A percentile compares a stretch with the other conserved stretches of the same genome.
phyloP scores from a whole-genome alignment of 1,140 invertebrate species.

The Amphibalanus amphitrite region DNA sequence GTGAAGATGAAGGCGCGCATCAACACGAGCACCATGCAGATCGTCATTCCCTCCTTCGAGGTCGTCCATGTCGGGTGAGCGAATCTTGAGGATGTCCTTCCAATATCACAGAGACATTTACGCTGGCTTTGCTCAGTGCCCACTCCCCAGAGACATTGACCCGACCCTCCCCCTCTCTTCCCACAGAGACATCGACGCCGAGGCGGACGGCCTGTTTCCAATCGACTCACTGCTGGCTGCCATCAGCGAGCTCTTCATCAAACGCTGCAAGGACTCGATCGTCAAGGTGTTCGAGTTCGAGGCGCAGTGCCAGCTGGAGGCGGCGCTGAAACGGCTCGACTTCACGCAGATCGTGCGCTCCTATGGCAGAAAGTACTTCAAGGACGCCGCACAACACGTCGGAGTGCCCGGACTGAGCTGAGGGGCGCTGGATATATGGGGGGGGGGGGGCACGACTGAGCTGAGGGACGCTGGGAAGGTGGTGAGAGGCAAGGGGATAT shows the following conservation, averaged over 20 bases:
- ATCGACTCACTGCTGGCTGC: background rate
- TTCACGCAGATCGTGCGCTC: constrained; percentile 1
- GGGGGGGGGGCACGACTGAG: too few species aligned
- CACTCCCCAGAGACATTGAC: too few species aligned
- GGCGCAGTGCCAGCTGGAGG: constrained; percentile 1
- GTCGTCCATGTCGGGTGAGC: constrained; percentile 1
- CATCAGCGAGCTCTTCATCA: background rate
- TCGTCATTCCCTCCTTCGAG: background rate
- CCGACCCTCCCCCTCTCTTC: background rate
- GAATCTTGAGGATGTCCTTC: too few species aligned
- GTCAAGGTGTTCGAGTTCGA: constrained; percentile 4
- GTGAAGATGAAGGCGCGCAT: constrained; percentile 5
- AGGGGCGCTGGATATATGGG: too few species aligned
- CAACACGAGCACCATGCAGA: background rate
- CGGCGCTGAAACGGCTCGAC: constrained; percentile 4
- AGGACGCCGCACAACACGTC: background rate
- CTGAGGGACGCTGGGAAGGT: too few species aligned
- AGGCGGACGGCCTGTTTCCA: background rate
- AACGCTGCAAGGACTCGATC: background rate
- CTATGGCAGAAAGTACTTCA: background rate
- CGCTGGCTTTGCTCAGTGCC: too few species aligned
- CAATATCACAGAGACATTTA: too few species aligned
- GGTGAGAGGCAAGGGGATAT: too few species aligned
- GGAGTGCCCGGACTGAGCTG: background rate
- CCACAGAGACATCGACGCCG: background rate